Evolutionary conservation across 2,888 invertebrate genomes (phyloP).

Genomic region (Tubulanus polymorphus): DNA sequence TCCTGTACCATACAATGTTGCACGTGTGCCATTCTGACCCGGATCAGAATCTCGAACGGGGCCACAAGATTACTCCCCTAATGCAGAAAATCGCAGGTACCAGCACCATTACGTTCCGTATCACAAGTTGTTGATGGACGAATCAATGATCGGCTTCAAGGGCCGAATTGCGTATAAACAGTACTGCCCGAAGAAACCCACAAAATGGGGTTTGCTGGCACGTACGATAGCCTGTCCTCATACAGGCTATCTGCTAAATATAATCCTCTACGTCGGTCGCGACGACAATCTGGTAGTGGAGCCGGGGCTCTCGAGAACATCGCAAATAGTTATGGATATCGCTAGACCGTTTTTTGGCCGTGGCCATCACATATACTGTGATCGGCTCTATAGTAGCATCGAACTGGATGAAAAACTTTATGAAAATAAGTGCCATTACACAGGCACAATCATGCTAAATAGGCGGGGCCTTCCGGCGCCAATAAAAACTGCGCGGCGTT

Average conservation of each 20-base stretch:
- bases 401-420: background rate
- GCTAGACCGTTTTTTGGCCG: background rate
- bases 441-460: background rate
- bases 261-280: background rate
- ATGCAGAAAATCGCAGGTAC: background rate
- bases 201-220: background rate
- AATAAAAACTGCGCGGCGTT: background rate
- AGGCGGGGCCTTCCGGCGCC: background rate
- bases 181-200: background rate
- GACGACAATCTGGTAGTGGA: background rate
- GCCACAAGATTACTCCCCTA: background rate
- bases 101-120: background rate
- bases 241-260: background rate
- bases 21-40: background rate
- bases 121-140: background rate
- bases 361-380: background rate
- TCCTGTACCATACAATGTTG: background rate
- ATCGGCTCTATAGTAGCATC: background rate
- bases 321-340: background rate
- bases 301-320: background rate
- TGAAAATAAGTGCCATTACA: background rate
- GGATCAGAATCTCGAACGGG: background rate
- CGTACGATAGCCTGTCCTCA: background rate
- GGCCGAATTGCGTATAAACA: background rate
- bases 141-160: background rate